Base-by-base conservation (phyloP, 2,888 invertebrate genomes). In the Diloba caeruleocephala region DNA sequence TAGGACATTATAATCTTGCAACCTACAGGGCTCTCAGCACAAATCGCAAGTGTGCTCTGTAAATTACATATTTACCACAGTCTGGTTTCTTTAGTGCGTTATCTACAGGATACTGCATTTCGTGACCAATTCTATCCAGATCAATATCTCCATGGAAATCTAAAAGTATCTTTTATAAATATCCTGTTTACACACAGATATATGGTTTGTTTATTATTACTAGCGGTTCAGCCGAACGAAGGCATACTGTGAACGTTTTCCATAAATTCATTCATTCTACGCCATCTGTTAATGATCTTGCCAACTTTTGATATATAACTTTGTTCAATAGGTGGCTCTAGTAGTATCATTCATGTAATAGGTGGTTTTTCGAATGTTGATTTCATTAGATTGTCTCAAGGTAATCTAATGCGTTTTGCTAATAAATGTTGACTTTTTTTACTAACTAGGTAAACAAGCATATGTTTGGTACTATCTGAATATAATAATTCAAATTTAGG, bases 261-360 rank as follows among this genome's bases (percentile, higher is more conserved):
- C 14, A n/a, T 3, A n/a, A n/a, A 5, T 1, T 29, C 5, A 1
- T 29, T 6, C n/a, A 7, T 17, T 12, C 7, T 53, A 6, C 44
- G 51, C 62, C 67, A 62, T 54, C 71, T 61, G 36, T 14, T 26
- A 10, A 7, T 9, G 3, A 0, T 8, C n/a, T 12, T 4, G 0
- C 1, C 4, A 2, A 8, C 2, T 14, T 26, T 48, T 19, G 1
- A 17, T 19, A 3, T 7, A 0, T 9, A 28, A 3, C 23, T 52
- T 9, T 10, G n/a, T n/a, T 4, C 23, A 14, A 33, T 64, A 73
- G 77, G 71, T 76, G 76, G 59, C 71, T 48, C 42, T 64, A 43
- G 36, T 10, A 38, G 41, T 43, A 36, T 31, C 41, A 25, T 43
- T 43, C 33, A 25, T 26, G 42, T 39, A 9, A 39, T 49, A 33